Evolutionary conservation across 2,113 vertebrate species (phyloP).

Genomic region (Riparia riparia): DNA sequence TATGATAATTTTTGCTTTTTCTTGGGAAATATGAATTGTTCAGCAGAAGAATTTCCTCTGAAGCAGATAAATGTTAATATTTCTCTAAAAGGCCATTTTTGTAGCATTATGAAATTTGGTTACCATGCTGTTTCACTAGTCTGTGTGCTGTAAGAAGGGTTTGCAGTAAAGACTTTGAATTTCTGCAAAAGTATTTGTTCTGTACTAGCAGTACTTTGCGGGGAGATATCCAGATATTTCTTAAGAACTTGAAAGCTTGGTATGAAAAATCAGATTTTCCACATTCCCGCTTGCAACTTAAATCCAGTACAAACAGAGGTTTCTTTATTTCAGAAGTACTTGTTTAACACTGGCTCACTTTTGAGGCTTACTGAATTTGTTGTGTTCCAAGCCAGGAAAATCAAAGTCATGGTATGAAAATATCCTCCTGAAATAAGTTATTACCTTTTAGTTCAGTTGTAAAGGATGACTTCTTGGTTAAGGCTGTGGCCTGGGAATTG

Average conservation of each 20-base stretch:
- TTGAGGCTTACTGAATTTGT: slow-evolving; percentile 32
- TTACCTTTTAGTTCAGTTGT: slow-evolving; percentile 25
- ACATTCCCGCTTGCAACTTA: slow-evolving; percentile 28
- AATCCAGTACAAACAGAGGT: slow-evolving; percentile 53
- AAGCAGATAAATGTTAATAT: neutral
- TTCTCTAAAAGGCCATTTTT: neutral
- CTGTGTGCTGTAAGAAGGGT: neutral
- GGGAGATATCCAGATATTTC: slow-evolving; percentile 44
- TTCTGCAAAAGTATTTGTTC: slow-evolving; percentile 27
- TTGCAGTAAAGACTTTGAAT: neutral
- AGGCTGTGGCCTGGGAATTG: neutral
- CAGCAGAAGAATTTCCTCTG: neutral
- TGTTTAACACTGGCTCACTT: slow-evolving; percentile 18
- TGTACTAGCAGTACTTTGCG: neutral
- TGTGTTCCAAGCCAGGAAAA: slow-evolving; percentile 57
- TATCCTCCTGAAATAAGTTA: slow-evolving; percentile 18
- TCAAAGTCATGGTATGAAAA: slow-evolving; percentile 43
- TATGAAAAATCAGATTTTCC: slow-evolving; percentile 67
- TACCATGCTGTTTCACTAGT: neutral
- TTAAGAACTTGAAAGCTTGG: slow-evolving; percentile 30
- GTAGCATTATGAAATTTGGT: neutral
- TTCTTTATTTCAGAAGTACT: slow-evolving; percentile 49
- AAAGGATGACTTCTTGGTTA: neutral
- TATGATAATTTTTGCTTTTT: neutral
- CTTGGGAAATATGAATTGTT: neutral